phyloP scores from a whole-genome alignment of 1,140 invertebrate genomes.

The Pseudomyrmex concolor region DNA sequence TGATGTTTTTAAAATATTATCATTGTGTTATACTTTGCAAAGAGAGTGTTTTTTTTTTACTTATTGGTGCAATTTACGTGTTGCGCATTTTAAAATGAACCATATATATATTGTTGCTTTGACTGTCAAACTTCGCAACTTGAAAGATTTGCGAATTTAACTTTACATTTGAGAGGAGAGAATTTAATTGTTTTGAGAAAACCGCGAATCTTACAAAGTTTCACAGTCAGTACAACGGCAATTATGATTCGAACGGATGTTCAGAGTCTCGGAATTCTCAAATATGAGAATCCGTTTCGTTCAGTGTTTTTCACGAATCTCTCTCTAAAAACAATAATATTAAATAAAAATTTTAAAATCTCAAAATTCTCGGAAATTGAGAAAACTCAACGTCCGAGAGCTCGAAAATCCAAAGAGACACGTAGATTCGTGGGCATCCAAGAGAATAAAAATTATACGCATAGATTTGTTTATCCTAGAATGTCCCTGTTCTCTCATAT shows the following conservation, averaged over 20 bases:
- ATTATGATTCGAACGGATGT: conserved; percentile 16
- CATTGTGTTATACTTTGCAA: neutral
- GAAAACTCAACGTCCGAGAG: neutral
- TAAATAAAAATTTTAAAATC: conserved; percentile 21
- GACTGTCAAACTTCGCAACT: conserved; percentile 20
- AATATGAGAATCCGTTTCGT: neutral
- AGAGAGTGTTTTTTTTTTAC: too few species aligned
- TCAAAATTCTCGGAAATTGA: neutral
- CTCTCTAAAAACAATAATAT: too few species aligned
- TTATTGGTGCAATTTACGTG: conserved; percentile 1
- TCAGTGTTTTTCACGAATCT: neutral
- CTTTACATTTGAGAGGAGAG: neutral
- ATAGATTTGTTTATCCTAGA: conserved; percentile 5
- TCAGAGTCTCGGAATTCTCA: conserved; percentile 37
- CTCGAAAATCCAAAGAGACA: conserved; percentile 11
- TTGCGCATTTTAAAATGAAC: conserved; percentile 22
- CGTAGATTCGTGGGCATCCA: conserved; percentile 4
- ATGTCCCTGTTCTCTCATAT: conserved; percentile 1
- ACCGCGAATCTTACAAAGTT: conserved; percentile 37
- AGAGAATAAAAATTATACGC: conserved; percentile 9
- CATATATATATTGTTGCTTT: neutral
- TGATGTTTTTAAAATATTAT: neutral
- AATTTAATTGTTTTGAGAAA: conserved; percentile 8
- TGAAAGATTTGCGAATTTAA: conserved; percentile 8
- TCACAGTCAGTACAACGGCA: conserved; percentile 14